These are phyloP conservation scores for Condylura cristata DNA, from an alignment of 2,113 vertebrate species.

Conservation along the genomic window DNA sequence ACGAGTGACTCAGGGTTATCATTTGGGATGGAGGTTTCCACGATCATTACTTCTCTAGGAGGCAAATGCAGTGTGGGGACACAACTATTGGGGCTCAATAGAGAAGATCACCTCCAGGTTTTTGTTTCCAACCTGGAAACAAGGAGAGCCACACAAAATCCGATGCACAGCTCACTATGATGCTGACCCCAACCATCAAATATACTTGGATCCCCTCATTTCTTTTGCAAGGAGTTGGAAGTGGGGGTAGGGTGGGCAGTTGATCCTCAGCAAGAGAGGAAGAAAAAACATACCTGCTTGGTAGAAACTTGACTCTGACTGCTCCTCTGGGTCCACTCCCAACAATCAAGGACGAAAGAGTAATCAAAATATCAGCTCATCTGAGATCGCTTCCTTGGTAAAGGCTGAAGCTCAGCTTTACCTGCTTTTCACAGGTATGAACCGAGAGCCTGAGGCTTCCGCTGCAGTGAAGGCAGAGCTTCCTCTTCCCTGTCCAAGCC, in stretches of 20 bases:
- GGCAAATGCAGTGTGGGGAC: not conserved
- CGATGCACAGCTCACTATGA: not conserved
- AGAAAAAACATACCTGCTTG: slow-evolving; percentile 65
- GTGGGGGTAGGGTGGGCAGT: no score
- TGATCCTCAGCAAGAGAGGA: not conserved
- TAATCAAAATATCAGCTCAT: not conserved
- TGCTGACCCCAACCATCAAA: not conserved
- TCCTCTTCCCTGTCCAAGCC: not conserved
- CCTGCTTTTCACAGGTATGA: not conserved
- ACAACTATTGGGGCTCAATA: not conserved
- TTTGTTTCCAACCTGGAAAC: not conserved
- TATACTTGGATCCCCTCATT: not conserved
- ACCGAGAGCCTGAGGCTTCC: not conserved
- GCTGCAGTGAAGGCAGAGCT: not conserved
- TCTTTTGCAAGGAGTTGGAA: not conserved
- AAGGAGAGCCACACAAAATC: not conserved
- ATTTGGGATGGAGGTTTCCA: not conserved
- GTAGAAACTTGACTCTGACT: not conserved
- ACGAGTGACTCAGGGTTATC: not conserved
- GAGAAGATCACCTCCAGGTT: not conserved
- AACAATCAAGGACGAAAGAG: not conserved
- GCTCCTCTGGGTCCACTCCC: slow-evolving; percentile 25
- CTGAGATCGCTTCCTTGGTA: not conserved
- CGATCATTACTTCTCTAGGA: not conserved
- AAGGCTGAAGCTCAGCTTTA: not conserved